phyloP scores from a whole-genome alignment of 2,888 invertebrate species.

The Platerodrilus igneus region DNA sequence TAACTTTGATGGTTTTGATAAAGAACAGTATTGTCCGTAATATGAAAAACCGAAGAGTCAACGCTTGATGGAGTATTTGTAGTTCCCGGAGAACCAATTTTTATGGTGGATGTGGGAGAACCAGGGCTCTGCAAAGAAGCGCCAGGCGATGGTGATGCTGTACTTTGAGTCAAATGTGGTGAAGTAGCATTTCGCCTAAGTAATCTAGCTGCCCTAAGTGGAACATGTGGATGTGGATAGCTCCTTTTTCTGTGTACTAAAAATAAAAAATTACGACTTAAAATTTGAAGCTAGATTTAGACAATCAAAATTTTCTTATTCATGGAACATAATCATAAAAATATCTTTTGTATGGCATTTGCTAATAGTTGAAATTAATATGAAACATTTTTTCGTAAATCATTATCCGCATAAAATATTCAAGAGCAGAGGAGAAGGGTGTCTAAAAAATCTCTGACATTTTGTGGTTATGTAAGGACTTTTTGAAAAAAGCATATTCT shows the following conservation, averaged over 20 bases:
- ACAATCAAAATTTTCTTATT: no score
- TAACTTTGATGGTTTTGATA: no score
- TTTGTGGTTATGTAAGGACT: no score
- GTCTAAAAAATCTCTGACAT: no score
- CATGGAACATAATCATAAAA: no score
- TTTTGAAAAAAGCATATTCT: no score
- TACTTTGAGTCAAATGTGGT: conserved; percentile 29
- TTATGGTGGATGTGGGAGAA: conserved; percentile 27
- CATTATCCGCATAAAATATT: no score
- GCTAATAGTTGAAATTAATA: no score
- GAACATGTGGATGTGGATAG: conserved; percentile 60
- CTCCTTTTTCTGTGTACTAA: conserved; percentile 61
- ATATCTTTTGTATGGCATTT: no score
- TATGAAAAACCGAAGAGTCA: conserved; percentile 26
- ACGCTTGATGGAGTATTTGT: conserved; percentile 26
- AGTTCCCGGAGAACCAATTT: conserved; percentile 16
- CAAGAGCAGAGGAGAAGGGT: no score
- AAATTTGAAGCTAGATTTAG: no score
- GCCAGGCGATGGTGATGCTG: conserved; percentile 20
- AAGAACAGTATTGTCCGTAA: conserved; percentile 32
- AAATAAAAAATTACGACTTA: conserved; percentile 33
- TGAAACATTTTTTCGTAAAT: no score
- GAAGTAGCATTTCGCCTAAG: conserved; percentile 48
- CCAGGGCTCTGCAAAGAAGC: conserved; percentile 35
- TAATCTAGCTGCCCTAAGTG: conserved; percentile 56